Percentiles rank a stretch among this genome's conserved stretches.
phyloP scores from a whole-genome alignment of 2,113 vertebrate genomes.

The Oryzias celebensis region DNA sequence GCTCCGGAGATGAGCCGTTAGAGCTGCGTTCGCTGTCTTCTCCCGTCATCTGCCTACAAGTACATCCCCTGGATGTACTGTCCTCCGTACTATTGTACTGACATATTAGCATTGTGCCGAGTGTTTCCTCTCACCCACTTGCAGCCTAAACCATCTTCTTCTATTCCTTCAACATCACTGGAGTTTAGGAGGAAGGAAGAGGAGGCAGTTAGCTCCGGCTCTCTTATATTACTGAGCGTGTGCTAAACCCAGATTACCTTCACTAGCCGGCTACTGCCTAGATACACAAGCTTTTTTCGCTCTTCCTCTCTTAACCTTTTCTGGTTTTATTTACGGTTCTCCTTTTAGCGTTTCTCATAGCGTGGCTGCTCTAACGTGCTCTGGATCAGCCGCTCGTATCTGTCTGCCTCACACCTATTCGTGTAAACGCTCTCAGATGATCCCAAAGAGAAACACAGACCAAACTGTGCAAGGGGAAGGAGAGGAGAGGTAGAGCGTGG shows the following conservation, averaged over 20 bases:
- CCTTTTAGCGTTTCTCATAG: conserved; percentile 43
- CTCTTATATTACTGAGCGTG: conserved; percentile 42
- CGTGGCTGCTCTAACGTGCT: conserved; percentile 42
- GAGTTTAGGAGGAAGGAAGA: conserved; percentile 45
- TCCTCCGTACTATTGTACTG: conserved; percentile 47
- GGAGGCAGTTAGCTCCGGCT: conserved; percentile 48
- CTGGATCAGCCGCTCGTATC: conserved; percentile 42
- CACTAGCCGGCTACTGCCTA: conserved; percentile 35
- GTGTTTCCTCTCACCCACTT: conserved; percentile 32
- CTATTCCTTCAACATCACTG: conserved; percentile 47
- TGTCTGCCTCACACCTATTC: conserved; percentile 46
- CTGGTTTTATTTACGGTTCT: conserved; percentile 46
- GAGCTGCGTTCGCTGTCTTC: conserved; percentile 12
- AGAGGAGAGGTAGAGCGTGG: conserved; percentile 69
- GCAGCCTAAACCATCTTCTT: conserved; percentile 48
- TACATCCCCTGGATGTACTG: conserved; percentile 20
- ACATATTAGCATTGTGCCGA: conserved; percentile 33
- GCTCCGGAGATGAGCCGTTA: no score
- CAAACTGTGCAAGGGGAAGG: conserved; percentile 59
- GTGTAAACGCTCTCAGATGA: conserved; percentile 47
- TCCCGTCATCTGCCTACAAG: conserved; percentile 15
- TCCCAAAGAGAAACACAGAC: conserved; percentile 65
- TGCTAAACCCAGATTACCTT: conserved; percentile 54
- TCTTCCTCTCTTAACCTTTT: conserved; percentile 19
- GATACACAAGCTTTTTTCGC: conserved; percentile 24